A percentile compares a stretch with the other conserved stretches of the same genome.
phyloP scores from a whole-genome alignment of 2,888 invertebrate species.

The Salpingus planirostris region DNA sequence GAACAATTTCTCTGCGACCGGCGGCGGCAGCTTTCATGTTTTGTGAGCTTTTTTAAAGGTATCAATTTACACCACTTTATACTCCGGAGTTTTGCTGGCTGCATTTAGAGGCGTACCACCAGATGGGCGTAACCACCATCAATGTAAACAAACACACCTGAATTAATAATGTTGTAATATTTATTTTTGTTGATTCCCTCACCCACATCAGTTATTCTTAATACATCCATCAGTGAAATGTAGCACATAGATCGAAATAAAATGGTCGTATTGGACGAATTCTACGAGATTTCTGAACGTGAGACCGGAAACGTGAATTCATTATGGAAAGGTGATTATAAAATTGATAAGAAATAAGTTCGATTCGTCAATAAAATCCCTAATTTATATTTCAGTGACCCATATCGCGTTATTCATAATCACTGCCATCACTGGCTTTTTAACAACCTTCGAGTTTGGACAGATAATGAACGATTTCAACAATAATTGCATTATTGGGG shows the following conservation, averaged over 20 bases:
- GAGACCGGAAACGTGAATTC: conserved; percentile 1
- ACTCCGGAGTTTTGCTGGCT: too few relatives aligned
- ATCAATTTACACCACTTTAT: too few relatives aligned
- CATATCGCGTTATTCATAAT: conserved; percentile 3
- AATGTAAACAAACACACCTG: conserved; percentile 7
- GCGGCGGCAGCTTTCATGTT: too few relatives aligned
- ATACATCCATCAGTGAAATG: too few relatives aligned
- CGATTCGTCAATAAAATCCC: neutral
- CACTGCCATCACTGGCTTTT: conserved; percentile 5
- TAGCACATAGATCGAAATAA: conserved; percentile 4
- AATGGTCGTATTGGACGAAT: conserved; percentile 10
- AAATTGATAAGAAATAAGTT: too few relatives aligned
- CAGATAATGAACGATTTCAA: conserved; percentile 3
- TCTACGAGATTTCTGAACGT: conserved; percentile 9
- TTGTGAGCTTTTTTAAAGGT: too few relatives aligned
- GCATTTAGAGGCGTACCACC: too few relatives aligned
- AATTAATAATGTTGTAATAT: conserved; percentile 7
- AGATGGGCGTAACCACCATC: too few relatives aligned
- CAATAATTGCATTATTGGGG: conserved; percentile 7
- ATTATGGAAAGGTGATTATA: conserved; percentile 7
- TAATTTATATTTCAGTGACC: conserved; percentile 3
- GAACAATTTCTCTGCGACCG: too few relatives aligned
- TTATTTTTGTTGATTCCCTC: conserved; percentile 13
- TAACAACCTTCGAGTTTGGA: conserved; percentile 5
- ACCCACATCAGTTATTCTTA: too few relatives aligned